phyloP scores from a whole-genome alignment of 2,113 vertebrate genomes.

The Catharus fuscescens region DNA sequence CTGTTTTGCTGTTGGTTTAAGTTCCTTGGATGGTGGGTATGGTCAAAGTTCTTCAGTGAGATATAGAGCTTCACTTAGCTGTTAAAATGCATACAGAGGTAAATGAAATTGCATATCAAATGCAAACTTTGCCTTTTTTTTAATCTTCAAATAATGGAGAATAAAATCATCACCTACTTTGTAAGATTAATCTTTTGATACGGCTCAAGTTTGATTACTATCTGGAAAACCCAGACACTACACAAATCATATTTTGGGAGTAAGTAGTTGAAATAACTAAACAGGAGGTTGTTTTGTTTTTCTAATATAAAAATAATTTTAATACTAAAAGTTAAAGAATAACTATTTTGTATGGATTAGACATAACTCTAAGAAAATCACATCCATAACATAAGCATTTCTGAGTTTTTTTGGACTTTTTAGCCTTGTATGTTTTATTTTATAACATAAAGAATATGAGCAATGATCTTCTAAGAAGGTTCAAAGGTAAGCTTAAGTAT shows the following conservation, averaged over 20 bases:
- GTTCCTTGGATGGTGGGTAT: not conserved
- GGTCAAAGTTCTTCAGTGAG: not conserved
- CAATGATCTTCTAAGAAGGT: not conserved
- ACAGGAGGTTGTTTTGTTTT: accelerated
- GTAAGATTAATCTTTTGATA: not conserved
- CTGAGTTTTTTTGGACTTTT: not conserved
- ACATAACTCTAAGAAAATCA: not conserved
- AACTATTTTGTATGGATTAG: not conserved
- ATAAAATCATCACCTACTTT: not conserved
- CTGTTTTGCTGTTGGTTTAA: not conserved
- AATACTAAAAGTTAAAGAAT: not conserved
- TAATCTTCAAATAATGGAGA: not conserved
- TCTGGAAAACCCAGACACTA: not conserved
- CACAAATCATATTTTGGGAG: not conserved
- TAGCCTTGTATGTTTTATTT: not conserved
- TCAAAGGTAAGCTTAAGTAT: not conserved
- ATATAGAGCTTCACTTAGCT: not conserved
- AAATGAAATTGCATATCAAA: not conserved
- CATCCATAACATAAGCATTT: not conserved
- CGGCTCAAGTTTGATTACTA: not conserved
- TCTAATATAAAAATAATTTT: not conserved
- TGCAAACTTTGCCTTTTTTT: not conserved
- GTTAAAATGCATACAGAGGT: not conserved
- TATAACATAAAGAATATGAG: not conserved
- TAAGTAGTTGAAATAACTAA: not conserved